Percentiles rank a stretch among this genome's conserved stretches.
Conservation (phyloP, 2,888 invertebrate species). For the Drosophila seclusa region DNA sequence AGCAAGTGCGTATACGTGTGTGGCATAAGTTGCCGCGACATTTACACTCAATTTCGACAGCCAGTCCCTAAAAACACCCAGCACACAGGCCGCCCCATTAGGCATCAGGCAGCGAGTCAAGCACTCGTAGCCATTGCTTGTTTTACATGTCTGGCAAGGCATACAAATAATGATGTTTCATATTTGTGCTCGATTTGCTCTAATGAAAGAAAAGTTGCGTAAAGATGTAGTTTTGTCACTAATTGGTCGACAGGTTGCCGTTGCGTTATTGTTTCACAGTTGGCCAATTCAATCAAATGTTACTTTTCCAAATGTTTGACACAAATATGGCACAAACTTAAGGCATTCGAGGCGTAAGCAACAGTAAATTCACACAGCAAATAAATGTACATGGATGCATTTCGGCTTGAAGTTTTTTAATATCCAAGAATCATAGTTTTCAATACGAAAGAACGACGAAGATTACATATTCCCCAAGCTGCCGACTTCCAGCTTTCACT, state of each 20-base stretch:
- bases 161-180: constrained; percentile 44
- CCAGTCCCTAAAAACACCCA: constrained; percentile 1
- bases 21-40: constrained; percentile 77
- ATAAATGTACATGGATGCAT: neutral
- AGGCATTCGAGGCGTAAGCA: neutral
- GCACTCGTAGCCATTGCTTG: constrained; percentile 32
- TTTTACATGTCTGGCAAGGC: constrained; percentile 35
- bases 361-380: neutral
- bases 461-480: neutral
- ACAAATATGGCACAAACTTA: neutral
- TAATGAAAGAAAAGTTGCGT: constrained; percentile 6
- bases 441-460: neutral
- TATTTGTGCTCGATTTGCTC: constrained; percentile 14
- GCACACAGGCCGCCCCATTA: constrained; percentile 6
- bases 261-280: neutral
- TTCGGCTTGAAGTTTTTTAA: neutral
- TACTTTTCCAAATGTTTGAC: neutral
- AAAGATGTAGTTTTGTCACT: constrained; percentile 19
- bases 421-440: neutral
- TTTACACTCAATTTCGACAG: constrained; percentile 67
- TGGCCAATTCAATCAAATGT: neutral
- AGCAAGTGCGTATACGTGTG: constrained; percentile 76
- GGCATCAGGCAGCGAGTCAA: constrained; percentile 13
- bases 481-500: neutral
- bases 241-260: constrained; percentile 26